These are phyloP conservation scores for Hyles vespertilio DNA, from an alignment of 1,140 invertebrate genomes.

Conservation along the genomic window DNA sequence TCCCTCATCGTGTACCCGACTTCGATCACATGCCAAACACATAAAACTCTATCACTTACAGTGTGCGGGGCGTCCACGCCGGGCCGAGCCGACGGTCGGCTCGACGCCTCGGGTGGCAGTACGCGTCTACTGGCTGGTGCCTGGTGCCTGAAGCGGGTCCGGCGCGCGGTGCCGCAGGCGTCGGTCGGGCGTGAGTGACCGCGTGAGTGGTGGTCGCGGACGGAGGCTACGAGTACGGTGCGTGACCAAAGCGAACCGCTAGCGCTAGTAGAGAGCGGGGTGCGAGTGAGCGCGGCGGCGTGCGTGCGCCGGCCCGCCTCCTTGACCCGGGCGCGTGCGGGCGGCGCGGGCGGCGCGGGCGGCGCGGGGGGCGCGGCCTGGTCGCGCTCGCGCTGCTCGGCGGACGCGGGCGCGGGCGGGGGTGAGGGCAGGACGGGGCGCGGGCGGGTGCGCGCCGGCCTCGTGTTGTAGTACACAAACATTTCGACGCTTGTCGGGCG, in stretches of 20 bases:
- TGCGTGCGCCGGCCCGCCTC: constrained; percentile 18
- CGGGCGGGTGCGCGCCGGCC: constrained; percentile 56
- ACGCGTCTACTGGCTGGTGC: constrained; percentile 36
- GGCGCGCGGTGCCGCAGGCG: background rate
- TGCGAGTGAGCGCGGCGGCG: constrained; percentile 7
- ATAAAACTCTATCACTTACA: constrained; percentile 78
- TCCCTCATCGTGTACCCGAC: constrained; percentile 98
- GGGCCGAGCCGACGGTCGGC: constrained; percentile 17
- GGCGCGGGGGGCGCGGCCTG: background rate
- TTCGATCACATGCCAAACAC: constrained; percentile 78
- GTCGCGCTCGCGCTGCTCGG: constrained; percentile 71
- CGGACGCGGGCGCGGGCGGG: constrained; percentile 69
- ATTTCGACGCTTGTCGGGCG: constrained; percentile 33
- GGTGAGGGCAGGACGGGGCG: constrained; percentile 55
- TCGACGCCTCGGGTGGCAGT: constrained; percentile 58
- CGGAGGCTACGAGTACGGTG: constrained; percentile 12
- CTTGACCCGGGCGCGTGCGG: constrained; percentile 40
- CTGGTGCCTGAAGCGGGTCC: no score
- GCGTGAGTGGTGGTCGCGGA: constrained; percentile 3
- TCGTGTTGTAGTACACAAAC: constrained; percentile 51
- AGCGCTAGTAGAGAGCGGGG: background rate
- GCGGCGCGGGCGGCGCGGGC: constrained; percentile 27
- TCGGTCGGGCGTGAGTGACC: constrained; percentile 11
- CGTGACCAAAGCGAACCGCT: no score
- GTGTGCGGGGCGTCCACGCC: constrained; percentile 40